Conservation (phyloP, 2,888 invertebrate species). For the Drosophila emarginata region DNA sequence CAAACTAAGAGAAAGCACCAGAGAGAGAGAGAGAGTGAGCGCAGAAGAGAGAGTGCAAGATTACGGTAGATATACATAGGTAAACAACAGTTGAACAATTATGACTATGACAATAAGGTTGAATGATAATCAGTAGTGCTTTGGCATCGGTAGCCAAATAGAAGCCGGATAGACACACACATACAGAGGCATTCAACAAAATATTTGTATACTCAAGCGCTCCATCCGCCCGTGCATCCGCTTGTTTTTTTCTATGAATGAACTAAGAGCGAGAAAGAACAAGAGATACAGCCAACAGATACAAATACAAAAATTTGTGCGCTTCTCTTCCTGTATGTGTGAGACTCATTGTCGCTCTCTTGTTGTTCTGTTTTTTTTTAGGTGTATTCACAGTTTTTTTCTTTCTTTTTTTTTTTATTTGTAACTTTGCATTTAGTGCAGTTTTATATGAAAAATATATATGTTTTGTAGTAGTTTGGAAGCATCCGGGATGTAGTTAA, state of each 20-base stretch:
- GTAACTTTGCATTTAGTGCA: constrained; percentile 77
- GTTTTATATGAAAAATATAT: constrained; percentile 51
- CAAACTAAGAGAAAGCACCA: neutral
- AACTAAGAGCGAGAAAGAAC: constrained; percentile 28
- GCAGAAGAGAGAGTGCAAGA: neutral
- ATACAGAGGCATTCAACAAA: constrained; percentile 8
- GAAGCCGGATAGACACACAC: constrained; percentile 43
- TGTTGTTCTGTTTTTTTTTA: constrained; percentile 11
- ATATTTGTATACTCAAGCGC: constrained; percentile 59
- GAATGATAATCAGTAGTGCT: constrained; percentile 51
- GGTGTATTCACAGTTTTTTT: neutral
- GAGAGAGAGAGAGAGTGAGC: neutral
- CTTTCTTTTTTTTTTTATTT: constrained; percentile 50
- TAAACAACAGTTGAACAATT: constrained; percentile 53
- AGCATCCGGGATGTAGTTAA: constrained; percentile 75
- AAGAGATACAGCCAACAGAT: constrained; percentile 12
- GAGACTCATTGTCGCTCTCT: constrained; percentile 54
- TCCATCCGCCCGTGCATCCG: constrained; percentile 78
- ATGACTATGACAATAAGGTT: constrained; percentile 67
- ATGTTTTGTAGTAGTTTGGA: constrained; percentile 36
- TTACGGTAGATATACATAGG: neutral
- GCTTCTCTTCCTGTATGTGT: constrained; percentile 46
- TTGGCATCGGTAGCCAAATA: constrained; percentile 69
- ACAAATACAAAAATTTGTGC: constrained; percentile 35
- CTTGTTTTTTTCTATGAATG: constrained; percentile 70